A percentile compares a stretch with the other conserved stretches of the same genome.
phyloP scores from a whole-genome alignment of 1,140 invertebrate genomes.

The Conus betulinus region DNA sequence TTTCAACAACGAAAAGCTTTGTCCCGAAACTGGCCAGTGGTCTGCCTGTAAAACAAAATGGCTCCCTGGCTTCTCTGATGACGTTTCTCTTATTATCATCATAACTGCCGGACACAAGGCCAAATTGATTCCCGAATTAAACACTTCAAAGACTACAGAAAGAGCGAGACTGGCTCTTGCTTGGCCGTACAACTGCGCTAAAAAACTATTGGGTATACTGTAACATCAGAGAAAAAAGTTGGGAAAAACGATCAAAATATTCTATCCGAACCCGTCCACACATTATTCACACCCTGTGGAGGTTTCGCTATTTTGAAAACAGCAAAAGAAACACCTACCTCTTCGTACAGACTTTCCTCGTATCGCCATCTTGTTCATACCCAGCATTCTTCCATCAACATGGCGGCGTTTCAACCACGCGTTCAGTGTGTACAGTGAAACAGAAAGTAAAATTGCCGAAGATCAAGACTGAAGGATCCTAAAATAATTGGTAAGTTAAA shows the following conservation, averaged over 20 bases:
- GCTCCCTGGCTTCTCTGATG: constrained; percentile 40
- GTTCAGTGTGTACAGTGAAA: constrained; percentile 25
- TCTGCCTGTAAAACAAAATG: constrained; percentile 41
- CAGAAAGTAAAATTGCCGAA: constrained; percentile 27
- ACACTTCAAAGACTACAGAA: constrained; percentile 20
- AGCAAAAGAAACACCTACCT: constrained; percentile 42
- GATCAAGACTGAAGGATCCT: background rate
- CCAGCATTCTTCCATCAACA: constrained; percentile 45
- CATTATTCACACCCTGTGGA: background rate
- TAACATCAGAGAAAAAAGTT: constrained; percentile 32
- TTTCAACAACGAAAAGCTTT: constrained; percentile 21
- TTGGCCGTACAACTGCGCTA: background rate
- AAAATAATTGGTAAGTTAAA: background rate
- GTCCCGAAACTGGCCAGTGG: constrained; percentile 29
- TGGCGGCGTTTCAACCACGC: constrained; percentile 37
- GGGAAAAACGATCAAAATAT: background rate
- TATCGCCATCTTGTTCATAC: constrained; percentile 49
- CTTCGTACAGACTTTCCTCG: constrained; percentile 38
- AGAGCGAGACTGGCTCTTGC: constrained; percentile 1
- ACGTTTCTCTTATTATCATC: constrained; percentile 43
- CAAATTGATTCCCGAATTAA: constrained; percentile 43
- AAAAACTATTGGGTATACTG: constrained; percentile 28
- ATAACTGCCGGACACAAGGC: constrained; percentile 42
- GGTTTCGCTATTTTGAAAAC: constrained; percentile 9
- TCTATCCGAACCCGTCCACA: background rate